These are phyloP conservation scores for Harpagifer antarcticus DNA, from an alignment of 2,797 vertebrate species.

Conservation along the genomic window DNA sequence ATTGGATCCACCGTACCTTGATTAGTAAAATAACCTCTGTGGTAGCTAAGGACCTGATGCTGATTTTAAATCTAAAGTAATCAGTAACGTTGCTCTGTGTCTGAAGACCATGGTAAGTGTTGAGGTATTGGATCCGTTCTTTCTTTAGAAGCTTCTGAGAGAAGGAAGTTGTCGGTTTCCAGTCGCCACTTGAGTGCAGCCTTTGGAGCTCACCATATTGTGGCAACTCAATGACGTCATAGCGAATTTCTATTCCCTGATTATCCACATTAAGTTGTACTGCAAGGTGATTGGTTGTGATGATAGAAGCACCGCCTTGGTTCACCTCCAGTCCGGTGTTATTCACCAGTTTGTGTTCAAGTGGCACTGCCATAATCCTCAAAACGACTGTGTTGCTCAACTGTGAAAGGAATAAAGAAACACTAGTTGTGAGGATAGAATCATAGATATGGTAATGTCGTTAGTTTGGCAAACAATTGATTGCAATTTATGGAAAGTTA, in stretches of 20 bases:
- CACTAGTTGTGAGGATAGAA: not conserved
- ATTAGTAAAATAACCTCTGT: slow-evolving; percentile 85
- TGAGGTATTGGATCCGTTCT: slow-evolving; percentile 84
- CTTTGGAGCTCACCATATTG: slow-evolving; percentile 88
- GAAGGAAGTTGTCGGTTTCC: slow-evolving; percentile 87
- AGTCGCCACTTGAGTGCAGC: slow-evolving; percentile 82
- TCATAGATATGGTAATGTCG: not conserved
- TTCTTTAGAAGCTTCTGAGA: slow-evolving; percentile 86
- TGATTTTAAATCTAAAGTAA: slow-evolving; percentile 89
- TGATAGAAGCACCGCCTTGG: slow-evolving; percentile 84
- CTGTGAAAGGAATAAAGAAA: slow-evolving; percentile 44
- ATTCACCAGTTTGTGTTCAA: slow-evolving; percentile 86
- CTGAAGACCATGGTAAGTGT: slow-evolving; percentile 84
- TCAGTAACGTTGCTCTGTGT: slow-evolving; percentile 81
- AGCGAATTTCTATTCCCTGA: slow-evolving; percentile 83
- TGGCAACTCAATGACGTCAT: slow-evolving; percentile 84
- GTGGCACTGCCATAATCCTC: slow-evolving; percentile 84
- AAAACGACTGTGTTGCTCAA: slow-evolving; percentile 91
- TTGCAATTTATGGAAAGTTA: not conserved
- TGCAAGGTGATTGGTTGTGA: slow-evolving; percentile 85
- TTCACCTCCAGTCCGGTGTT: slow-evolving; percentile 86
- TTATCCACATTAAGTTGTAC: slow-evolving; percentile 83
- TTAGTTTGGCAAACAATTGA: not conserved
- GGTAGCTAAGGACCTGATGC: slow-evolving; percentile 72
- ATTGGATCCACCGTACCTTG: slow-evolving; percentile 87